A percentile compares a stretch with the other conserved stretches of the same genome.
phyloP scores from a whole-genome alignment of 2,888 invertebrate species.

The Petrolisthes manimaculis region DNA sequence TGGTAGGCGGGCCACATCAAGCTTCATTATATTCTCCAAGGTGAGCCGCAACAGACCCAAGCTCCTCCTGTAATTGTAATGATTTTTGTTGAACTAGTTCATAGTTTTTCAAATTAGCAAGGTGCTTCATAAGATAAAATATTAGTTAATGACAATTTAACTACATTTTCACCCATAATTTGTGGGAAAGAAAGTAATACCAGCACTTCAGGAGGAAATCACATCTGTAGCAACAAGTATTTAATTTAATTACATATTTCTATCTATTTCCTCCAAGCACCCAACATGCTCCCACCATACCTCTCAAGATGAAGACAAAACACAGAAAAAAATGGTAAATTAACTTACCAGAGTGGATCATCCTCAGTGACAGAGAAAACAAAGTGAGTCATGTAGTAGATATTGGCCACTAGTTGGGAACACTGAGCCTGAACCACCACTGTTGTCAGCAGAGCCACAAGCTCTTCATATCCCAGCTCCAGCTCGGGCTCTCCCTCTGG shows the following conservation, averaged over 20 bases:
- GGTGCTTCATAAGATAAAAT: too few relatives aligned
- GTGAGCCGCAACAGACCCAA: slow-evolving; percentile 49
- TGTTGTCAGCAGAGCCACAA: slow-evolving; percentile 59
- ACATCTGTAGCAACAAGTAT: background rate
- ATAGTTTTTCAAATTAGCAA: too few relatives aligned
- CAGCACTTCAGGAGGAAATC: too few relatives aligned
- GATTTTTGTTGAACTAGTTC: too few relatives aligned
- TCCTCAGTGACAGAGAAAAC: slow-evolving; percentile 65
- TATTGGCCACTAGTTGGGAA: slow-evolving; percentile 62
- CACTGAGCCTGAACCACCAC: slow-evolving; percentile 64
- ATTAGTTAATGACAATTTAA: too few relatives aligned
- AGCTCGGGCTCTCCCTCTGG: slow-evolving; percentile 53
- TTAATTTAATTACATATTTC: background rate
- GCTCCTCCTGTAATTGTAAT: slow-evolving; percentile 40
- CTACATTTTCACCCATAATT: too few relatives aligned
- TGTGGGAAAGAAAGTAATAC: too few relatives aligned
- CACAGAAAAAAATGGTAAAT: background rate
- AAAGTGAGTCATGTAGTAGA: slow-evolving; percentile 65
- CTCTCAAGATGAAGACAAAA: background rate
- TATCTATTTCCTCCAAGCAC: background rate
- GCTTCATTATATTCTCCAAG: slow-evolving; percentile 62
- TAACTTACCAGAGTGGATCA: slow-evolving; percentile 60
- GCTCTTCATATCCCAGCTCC: slow-evolving; percentile 51
- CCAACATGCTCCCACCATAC: background rate
- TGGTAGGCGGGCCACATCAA: slow-evolving; percentile 59